Base-by-base conservation (phyloP, 2,888 invertebrate genomes). In the Cepaea hortensis region DNA sequence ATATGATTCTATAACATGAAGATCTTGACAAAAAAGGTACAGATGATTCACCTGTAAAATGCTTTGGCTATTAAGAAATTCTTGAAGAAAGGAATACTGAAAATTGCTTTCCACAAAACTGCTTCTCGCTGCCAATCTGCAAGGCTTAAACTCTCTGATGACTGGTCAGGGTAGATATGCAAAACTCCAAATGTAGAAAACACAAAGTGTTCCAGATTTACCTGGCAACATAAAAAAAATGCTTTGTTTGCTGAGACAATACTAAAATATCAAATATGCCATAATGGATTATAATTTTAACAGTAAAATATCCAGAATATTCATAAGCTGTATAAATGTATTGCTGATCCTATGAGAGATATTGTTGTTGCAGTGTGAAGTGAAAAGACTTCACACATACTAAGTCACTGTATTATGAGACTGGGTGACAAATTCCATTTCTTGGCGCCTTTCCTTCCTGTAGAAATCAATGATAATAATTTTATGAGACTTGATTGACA, bases 181-280 rank as follows among this genome's bases (percentile, higher is more conserved):
- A 94, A 90, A 7, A 94, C 93, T 20, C 94, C 94, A 90, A 94
- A 94, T 75, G 94, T 93, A 35, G 94, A 93, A 90, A 94, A 94
- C 48, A 94, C 93, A 89, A 92, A 94, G 89, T 94, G 93, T 81
- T 94, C 94, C 72, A 87, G 86, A 55, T 89, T 89, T 23, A 77
- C 84, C 90, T 89, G 77, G 46, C 15, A 70, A 7, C 46, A 79
- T 4, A 77, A 15, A 23, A 23, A 46, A 18, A 50, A 76, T n/a
- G 0, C 4, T 68, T 5, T 68, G 5, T 68, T 35, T 35, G 35
- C 35, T 35, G 35, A 35, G 35, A 65, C 18, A 65, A 15, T 2
- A 65, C 18, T 65, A 15, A 65, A 15, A 18, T 65, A 65, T 15
- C 9, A 65, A 65, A 9, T 35, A 35, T 35, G 35, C 35, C 35